Percentiles rank a stretch among this genome's conserved stretches.
Evolutionary conservation across 2,113 vertebrate genomes (phyloP).

Genomic region (Toxostoma redivivum): DNA sequence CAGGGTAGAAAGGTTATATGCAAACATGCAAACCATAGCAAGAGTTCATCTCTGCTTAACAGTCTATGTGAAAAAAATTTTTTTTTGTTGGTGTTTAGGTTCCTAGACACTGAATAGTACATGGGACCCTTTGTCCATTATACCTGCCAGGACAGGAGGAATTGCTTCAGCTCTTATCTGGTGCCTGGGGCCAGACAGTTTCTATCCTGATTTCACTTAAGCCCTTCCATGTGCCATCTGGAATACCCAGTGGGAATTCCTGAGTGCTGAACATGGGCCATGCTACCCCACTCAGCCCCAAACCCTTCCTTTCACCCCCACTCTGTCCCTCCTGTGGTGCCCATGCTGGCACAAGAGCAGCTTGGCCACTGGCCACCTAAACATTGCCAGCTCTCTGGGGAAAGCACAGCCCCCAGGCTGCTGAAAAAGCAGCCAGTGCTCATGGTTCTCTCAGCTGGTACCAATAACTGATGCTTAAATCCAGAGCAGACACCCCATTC

Average conservation of each 20-base stretch:
- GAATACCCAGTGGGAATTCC: neutral
- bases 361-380: neutral
- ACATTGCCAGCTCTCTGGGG: neutral
- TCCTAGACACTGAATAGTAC: neutral
- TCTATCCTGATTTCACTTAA: neutral
- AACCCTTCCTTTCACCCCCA: neutral
- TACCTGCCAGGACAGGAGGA: neutral
- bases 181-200: neutral
- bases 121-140: neutral
- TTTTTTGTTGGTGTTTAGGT: neutral
- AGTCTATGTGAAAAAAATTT: neutral
- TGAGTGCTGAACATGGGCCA: neutral
- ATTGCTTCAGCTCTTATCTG: neutral
- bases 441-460: neutral
- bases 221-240: neutral
- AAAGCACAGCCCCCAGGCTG: neutral
- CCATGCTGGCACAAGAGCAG: neutral
- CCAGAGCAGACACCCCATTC: neutral
- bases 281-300: accelerated
- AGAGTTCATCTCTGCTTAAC: neutral
- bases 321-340: no score
- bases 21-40: neutral
- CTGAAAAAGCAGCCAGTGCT: neutral
- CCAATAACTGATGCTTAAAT: neutral
- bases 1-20: neutral